phyloP scores from a whole-genome alignment of 2,797 vertebrate genomes.

The Sorex maritimensis region DNA sequence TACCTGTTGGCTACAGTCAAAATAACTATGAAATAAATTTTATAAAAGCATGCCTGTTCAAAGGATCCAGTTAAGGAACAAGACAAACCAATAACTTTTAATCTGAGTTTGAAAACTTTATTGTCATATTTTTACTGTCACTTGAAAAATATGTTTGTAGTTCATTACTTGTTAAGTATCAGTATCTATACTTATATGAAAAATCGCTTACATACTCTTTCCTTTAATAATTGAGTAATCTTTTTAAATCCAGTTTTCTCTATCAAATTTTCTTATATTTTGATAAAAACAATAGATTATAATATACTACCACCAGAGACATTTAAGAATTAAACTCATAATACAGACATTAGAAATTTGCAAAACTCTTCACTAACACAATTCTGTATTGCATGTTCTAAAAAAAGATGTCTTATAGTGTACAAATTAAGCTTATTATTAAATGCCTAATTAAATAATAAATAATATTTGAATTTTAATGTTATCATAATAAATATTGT shows the following conservation, averaged over 20 bases:
- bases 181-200: background rate
- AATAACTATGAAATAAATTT: background rate
- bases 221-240: background rate
- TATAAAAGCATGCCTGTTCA: background rate
- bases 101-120: background rate
- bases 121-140: background rate
- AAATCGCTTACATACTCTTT: background rate
- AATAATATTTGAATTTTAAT: background rate
- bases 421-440: background rate
- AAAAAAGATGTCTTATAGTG: background rate
- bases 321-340: background rate
- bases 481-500: background rate
- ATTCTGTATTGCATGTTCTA: too few species aligned
- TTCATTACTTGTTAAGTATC: background rate
- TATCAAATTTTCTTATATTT: background rate
- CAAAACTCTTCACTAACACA: background rate
- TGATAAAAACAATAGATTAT: background rate
- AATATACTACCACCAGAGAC: background rate
- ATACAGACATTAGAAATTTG: background rate
- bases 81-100: background rate
- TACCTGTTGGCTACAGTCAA: too few species aligned
- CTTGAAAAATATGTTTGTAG: too few species aligned
- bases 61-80: background rate
- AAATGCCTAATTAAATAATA: conserved; percentile 17
- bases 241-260: background rate